Evolutionary conservation across 2,888 invertebrate species (phyloP).

Genomic region (Acholoe squamosa): DNA sequence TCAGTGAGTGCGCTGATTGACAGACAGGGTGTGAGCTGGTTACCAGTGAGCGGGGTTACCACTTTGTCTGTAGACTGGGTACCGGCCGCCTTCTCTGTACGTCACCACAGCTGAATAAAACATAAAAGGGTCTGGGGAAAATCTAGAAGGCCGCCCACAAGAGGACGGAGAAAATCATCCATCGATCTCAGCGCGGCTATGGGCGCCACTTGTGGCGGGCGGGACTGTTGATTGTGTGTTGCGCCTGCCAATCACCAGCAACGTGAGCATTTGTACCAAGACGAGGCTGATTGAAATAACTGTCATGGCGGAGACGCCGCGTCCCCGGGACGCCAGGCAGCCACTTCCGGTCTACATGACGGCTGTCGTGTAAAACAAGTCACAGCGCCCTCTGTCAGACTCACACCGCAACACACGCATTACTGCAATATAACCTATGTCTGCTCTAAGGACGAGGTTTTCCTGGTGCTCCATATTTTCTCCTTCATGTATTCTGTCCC

Average conservation of each 20-base stretch:
- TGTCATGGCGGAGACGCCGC: conserved; percentile 41
- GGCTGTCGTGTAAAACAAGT: neutral
- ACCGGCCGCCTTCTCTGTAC: neutral
- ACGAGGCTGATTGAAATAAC: conserved; percentile 57
- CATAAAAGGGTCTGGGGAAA: neutral
- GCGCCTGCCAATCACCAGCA: conserved; percentile 60
- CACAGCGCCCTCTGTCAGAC: neutral
- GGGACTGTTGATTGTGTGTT: conserved; percentile 60
- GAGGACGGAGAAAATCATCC: conserved; percentile 24
- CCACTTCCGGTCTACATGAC: neutral
- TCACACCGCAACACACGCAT: too few relatives aligned
- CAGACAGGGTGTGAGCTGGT: neutral
- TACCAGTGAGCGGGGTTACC: neutral
- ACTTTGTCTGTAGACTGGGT: conserved; percentile 24
- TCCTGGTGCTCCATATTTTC: too few relatives aligned
- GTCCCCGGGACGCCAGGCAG: neutral
- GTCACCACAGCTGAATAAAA: neutral
- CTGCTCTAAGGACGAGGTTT: too few relatives aligned
- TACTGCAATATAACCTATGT: too few relatives aligned
- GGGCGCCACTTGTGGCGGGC: conserved; percentile 53
- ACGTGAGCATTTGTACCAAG: neutral
- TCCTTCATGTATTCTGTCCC: too few relatives aligned
- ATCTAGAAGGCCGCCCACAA: neutral
- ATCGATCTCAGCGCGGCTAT: conserved; percentile 25
- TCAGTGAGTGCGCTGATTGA: neutral